phyloP scores from a whole-genome alignment of 2,113 vertebrate genomes.

The Semnornis frantzii region DNA sequence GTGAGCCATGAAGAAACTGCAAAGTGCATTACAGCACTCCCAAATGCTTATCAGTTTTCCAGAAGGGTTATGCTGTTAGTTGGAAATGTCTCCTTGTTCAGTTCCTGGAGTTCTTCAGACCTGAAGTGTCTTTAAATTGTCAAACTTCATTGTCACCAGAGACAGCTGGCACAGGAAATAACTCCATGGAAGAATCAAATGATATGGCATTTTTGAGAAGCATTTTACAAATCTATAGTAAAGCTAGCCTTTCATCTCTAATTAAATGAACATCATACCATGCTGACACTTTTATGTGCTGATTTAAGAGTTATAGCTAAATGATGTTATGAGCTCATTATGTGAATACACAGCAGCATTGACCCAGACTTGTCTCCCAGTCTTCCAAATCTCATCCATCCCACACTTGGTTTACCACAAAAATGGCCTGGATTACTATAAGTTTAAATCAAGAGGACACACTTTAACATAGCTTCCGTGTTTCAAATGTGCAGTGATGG shows the following conservation, averaged over 20 bases:
- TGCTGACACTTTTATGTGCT: not conserved
- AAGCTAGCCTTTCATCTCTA: slow-evolving; percentile 3
- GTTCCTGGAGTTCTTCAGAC: not conserved
- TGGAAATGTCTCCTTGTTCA: not conserved
- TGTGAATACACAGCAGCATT: not conserved
- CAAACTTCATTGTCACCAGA: not conserved
- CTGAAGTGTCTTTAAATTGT: not conserved
- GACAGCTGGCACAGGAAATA: not conserved
- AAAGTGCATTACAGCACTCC: not conserved
- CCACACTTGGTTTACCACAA: slow-evolving; percentile 18
- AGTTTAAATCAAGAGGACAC: not conserved
- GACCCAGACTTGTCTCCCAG: not conserved
- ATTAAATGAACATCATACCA: not conserved
- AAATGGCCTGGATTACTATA: not conserved
- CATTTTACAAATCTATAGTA: not conserved
- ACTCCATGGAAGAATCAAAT: not conserved
- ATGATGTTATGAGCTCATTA: slow-evolving; percentile 1
- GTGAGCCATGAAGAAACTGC: not conserved
- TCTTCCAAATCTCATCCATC: not conserved
- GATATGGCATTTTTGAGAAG: not conserved
- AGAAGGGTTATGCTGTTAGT: accelerated
- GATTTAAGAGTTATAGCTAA: not conserved
- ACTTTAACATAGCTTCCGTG: not conserved
- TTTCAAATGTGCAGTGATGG: not conserved
- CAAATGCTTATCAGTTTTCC: not conserved